Conservation (phyloP, 2,888 invertebrate species). For the Acanthosoma haemorrhoidale region DNA sequence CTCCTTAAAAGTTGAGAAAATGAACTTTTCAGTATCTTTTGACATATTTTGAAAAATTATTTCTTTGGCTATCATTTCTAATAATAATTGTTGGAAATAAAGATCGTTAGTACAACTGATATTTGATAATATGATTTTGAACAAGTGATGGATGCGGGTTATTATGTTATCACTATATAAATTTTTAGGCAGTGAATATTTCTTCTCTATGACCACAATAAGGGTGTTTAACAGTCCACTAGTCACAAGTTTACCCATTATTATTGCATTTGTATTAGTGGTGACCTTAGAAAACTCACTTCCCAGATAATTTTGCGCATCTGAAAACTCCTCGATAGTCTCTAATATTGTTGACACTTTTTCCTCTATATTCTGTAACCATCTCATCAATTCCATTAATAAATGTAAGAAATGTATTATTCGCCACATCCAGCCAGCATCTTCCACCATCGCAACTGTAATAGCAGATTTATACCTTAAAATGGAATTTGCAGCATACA, state of each 20-base stretch:
- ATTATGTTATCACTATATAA: neutral
- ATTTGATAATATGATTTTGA: neutral
- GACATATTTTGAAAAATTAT: neutral
- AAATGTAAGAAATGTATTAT: neutral
- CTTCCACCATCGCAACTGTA: neutral
- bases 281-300: neutral
- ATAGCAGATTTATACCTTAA: neutral
- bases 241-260: neutral
- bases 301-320: neutral
- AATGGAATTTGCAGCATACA: neutral
- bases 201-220: neutral
- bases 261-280: neutral
- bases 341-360: neutral
- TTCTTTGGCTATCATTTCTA: neutral
- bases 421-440: neutral
- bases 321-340: neutral
- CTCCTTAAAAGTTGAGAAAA: neutral
- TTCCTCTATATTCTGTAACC: neutral
- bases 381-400: neutral
- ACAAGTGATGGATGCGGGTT: neutral
- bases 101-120: neutral
- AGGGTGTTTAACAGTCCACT: neutral
- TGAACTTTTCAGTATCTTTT: neutral
- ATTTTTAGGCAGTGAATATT: neutral
- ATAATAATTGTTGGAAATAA: neutral